phyloP scores from a whole-genome alignment of 2,797 vertebrate species.

The Hephaestus fuliginosus region DNA sequence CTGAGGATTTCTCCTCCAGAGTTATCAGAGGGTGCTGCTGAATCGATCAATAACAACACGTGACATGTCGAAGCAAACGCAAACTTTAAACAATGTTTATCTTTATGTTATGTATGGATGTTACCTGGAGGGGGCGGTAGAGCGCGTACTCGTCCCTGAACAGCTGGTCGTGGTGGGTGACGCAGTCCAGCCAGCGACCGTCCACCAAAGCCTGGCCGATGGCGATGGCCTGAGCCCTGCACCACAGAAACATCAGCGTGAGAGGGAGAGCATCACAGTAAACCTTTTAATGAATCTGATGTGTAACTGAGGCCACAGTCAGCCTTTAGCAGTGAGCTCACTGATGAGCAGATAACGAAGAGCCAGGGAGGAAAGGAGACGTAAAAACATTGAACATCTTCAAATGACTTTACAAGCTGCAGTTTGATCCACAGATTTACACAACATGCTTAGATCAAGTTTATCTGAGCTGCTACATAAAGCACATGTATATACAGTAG shows the following conservation, averaged over 20 bases:
- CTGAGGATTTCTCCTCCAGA: neutral
- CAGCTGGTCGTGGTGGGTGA: slow-evolving; percentile 97
- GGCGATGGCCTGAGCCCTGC: slow-evolving; percentile 96
- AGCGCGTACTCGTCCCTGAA: slow-evolving; percentile 98
- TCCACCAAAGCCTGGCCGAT: slow-evolving; percentile 97
- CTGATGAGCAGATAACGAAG: no score
- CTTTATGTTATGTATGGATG: no score
- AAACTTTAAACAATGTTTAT: neutral
- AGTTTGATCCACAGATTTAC: no score
- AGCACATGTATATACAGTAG: neutral
- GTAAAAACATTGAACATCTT: neutral
- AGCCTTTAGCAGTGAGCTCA: neutral
- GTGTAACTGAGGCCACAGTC: no score
- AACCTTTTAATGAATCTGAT: neutral
- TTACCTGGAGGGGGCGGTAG: slow-evolving; percentile 96
- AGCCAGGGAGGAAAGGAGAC: no score
- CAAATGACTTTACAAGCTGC: neutral
- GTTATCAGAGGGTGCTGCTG: neutral
- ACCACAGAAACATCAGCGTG: slow-evolving; percentile 5
- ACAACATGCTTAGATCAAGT: no score
- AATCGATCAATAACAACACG: slow-evolving; percentile 19
- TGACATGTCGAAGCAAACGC: neutral
- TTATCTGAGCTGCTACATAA: no score
- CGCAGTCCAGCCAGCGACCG: slow-evolving; percentile 97
- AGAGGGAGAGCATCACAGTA: neutral